Conservation (phyloP, 2,888 invertebrate species). For the Macaria notata region DNA sequence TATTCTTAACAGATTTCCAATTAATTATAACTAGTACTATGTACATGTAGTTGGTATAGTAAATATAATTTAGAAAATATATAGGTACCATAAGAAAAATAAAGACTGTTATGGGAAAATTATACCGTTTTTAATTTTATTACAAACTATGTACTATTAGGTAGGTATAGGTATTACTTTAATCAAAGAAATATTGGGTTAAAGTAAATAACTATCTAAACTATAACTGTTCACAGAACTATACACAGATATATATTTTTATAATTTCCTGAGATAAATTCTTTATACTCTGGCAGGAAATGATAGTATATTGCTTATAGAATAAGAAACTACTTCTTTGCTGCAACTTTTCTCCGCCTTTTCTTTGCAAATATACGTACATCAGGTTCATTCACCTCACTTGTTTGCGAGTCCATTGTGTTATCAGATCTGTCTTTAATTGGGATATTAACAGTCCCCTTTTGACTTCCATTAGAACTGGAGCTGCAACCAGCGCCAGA, state of each 20-base stretch:
- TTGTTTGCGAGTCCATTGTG: constrained; percentile 33
- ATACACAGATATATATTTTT: too few species aligned
- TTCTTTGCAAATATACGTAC: constrained; percentile 66
- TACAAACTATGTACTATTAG: too few species aligned
- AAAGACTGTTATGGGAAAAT: constrained; percentile 76
- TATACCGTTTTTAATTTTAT: constrained; percentile 36
- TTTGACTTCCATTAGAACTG: constrained; percentile 28
- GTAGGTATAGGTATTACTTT: background rate
- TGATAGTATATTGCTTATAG: too few species aligned
- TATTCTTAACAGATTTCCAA: constrained; percentile 2
- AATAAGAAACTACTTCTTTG: constrained; percentile 39
- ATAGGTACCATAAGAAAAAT: constrained; percentile 55
- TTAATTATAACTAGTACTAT: background rate
- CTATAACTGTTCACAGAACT: too few species aligned
- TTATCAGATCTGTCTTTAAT: constrained; percentile 34
- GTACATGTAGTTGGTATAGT: background rate
- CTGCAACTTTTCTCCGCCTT: constrained; percentile 49
- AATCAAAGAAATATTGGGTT: too few species aligned
- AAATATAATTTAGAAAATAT: constrained; percentile 50
- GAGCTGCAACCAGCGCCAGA: constrained; percentile 33
- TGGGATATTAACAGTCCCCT: constrained; percentile 23
- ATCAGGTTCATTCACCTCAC: constrained; percentile 58
- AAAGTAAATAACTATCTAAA: too few species aligned
- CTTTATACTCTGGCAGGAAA: too few species aligned
- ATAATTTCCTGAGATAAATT: too few species aligned